Evolutionary conservation across 2,113 vertebrate species (phyloP).

Genomic region (Myxocyprinus asiaticus): DNA sequence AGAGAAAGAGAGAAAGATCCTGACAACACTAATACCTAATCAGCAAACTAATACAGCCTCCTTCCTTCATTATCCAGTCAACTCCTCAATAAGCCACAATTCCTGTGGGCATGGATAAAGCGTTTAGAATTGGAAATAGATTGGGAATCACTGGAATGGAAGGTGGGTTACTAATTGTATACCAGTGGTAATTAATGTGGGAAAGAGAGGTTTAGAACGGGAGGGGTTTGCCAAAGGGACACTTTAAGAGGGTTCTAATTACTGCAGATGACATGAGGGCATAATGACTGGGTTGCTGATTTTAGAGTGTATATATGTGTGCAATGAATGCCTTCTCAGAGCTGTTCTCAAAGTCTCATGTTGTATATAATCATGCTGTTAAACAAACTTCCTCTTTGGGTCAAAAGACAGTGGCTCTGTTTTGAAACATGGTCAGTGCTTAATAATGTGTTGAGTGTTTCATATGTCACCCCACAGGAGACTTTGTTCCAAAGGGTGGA

Average conservation of each 20-base stretch:
- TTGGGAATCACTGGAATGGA: constrained; percentile 21
- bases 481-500: neutral
- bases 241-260: constrained; percentile 12
- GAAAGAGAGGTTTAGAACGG: constrained; percentile 14
- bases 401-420: constrained; percentile 22
- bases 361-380: constrained; percentile 29
- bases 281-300: constrained; percentile 27
- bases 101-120: constrained; percentile 1
- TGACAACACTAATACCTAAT: neutral
- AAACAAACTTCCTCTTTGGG: constrained; percentile 26
- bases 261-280: constrained; percentile 11
- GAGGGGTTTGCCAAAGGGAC: constrained; percentile 2
- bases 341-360: neutral
- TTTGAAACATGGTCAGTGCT: constrained; percentile 1
- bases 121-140: constrained; percentile 9
- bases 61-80: constrained; percentile 11
- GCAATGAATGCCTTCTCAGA: constrained; percentile 20
- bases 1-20: no score
- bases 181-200: constrained; percentile 22
- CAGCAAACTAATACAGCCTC: neutral
- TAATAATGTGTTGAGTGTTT: constrained; percentile 9
- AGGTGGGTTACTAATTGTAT: constrained; percentile 21
- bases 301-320: constrained; percentile 1
- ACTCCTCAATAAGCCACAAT: constrained; percentile 2
- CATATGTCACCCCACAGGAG: no score